phyloP scores from a whole-genome alignment of 2,888 invertebrate genomes.

The Ganaspis brasiliensis region DNA sequence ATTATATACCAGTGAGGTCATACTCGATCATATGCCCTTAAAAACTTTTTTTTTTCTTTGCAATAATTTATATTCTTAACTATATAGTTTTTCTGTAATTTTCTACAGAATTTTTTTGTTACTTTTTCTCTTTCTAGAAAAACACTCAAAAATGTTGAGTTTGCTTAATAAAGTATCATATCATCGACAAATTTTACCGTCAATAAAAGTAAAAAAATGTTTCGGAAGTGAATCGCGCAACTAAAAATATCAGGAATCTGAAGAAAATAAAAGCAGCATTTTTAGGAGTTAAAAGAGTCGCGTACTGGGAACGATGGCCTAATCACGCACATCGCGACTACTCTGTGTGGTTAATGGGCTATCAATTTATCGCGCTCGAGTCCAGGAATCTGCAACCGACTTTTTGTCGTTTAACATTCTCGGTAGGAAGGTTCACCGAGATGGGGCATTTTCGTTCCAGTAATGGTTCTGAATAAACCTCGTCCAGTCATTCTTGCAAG shows the following conservation, averaged over 20 bases:
- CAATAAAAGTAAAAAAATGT: no score
- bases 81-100: no score
- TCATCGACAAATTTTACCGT: no score
- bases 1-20: no score
- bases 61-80: no score
- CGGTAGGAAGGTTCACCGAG: slow-evolving; percentile 57
- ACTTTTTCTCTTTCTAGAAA: no score
- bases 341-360: slow-evolving; percentile 60
- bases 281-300: neutral
- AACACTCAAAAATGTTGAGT: no score
- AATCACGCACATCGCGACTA: slow-evolving; percentile 53
- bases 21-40: no score
- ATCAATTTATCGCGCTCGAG: slow-evolving; percentile 61
- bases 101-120: no score
- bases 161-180: no score
- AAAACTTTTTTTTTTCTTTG: no score
- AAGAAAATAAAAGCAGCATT: neutral
- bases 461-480: slow-evolving; percentile 45
- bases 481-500: slow-evolving; percentile 18
- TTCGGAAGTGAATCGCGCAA: neutral
- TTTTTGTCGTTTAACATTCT: slow-evolving; percentile 54
- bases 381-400: slow-evolving; percentile 53
- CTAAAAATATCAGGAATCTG: no score
- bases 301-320: slow-evolving; percentile 12
- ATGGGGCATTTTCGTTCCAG: slow-evolving; percentile 52